phyloP scores from a whole-genome alignment of 2,113 vertebrate species.

The Mionectes macconnelli region DNA sequence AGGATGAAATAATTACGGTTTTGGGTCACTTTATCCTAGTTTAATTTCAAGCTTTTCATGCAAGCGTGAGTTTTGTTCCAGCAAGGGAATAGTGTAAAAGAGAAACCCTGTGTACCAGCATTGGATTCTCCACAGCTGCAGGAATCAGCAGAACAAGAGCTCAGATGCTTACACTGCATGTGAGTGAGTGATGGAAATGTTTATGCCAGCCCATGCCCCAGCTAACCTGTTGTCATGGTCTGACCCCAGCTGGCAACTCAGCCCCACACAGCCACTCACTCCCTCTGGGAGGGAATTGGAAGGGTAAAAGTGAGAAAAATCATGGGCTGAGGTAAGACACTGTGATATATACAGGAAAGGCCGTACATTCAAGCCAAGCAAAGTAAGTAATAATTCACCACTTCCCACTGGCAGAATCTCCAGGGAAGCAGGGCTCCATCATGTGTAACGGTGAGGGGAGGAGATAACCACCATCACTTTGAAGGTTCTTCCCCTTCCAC shows the following conservation, averaged over 20 bases:
- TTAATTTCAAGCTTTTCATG: background rate
- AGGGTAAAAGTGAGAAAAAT: background rate
- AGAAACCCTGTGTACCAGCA: background rate
- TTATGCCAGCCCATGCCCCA: background rate
- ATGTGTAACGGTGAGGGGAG: background rate
- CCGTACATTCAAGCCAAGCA: fast-evolving
- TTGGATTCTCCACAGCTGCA: background rate
- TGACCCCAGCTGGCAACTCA: background rate
- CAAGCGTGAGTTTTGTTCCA: background rate
- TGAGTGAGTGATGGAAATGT: background rate
- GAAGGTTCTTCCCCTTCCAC: background rate
- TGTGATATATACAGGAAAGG: background rate
- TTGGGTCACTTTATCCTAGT: background rate
- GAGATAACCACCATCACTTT: background rate
- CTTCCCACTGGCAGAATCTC: background rate
- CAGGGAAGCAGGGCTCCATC: background rate
- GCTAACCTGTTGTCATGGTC: background rate
- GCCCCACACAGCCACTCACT: background rate
- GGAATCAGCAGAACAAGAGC: background rate
- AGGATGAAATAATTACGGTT: background rate
- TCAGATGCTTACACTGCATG: background rate
- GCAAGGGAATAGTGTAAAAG: background rate
- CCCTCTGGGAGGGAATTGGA: background rate
- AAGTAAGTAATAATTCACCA: background rate
- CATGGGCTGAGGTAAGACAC: fast-evolving